A percentile compares a stretch with the other conserved stretches of the same genome.
phyloP scores from a whole-genome alignment of 2,888 invertebrate species.

The Hydrotaea cyrtoneurina region DNA sequence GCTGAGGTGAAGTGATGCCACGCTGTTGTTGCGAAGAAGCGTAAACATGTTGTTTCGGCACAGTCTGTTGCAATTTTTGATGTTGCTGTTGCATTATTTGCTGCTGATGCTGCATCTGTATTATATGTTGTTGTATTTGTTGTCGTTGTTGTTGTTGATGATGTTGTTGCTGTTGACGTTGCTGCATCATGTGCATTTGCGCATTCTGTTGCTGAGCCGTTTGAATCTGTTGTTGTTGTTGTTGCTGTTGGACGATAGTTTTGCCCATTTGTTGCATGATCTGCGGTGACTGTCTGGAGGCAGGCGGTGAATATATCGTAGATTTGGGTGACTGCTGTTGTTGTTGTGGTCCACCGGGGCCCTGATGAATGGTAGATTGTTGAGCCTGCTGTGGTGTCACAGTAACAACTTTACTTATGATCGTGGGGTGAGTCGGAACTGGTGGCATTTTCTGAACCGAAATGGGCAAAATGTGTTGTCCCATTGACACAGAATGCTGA shows the following conservation, averaged over 20 bases:
- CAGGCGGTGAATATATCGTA: conserved; percentile 73
- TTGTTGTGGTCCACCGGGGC: conserved; percentile 30
- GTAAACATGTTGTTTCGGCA: conserved; percentile 57
- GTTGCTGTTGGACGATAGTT: conserved; percentile 73
- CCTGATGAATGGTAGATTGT: conserved; percentile 70
- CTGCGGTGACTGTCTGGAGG: conserved; percentile 74
- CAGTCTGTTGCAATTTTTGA: conserved; percentile 71
- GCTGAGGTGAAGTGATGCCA: conserved; percentile 60
- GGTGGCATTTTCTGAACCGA: conserved; percentile 76
- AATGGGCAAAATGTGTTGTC: conserved; percentile 73
- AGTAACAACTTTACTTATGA: conserved; percentile 78
- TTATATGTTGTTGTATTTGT: conserved; percentile 68
- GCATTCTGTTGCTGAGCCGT: conserved; percentile 71
- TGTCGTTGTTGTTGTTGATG: conserved; percentile 66
- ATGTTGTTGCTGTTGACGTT: conserved; percentile 70
- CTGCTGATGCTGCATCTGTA: conserved; percentile 69
- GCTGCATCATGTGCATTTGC: conserved; percentile 76
- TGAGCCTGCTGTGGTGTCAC: conserved; percentile 78
- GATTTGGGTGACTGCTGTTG: conserved; percentile 60
- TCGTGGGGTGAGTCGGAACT: conserved; percentile 75
- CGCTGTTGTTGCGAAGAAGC: conserved; percentile 39
- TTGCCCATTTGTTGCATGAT: conserved; percentile 75
- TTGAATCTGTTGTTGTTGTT: conserved; percentile 68
- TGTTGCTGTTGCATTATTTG: conserved; percentile 66
- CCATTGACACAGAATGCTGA: conserved; percentile 51